phyloP scores from a whole-genome alignment of 2,113 vertebrate genomes.

The Sander vitreus region DNA sequence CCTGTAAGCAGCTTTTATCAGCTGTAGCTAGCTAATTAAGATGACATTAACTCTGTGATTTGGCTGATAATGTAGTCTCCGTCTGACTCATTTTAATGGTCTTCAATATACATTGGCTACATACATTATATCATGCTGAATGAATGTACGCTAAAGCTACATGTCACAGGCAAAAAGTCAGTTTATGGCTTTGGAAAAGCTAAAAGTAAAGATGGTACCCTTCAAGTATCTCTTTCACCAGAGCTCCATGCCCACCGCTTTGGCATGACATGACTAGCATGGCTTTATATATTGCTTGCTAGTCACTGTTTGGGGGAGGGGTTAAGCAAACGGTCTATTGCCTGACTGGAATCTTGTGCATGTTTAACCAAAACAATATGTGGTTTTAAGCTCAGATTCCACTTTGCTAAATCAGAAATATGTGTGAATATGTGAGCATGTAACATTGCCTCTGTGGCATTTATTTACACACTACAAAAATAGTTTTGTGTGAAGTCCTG shows the following conservation, averaged over 20 bases:
- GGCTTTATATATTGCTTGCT: background rate
- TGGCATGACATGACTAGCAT: background rate
- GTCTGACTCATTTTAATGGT: too few species aligned
- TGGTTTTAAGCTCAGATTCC: background rate
- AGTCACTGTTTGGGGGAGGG: background rate
- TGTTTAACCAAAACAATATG: background rate
- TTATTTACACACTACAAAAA: background rate
- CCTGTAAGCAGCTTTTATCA: background rate
- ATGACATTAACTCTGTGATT: too few species aligned
- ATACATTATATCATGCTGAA: background rate
- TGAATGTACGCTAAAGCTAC: background rate
- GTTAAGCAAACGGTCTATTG: fast-evolving
- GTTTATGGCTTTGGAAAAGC: background rate
- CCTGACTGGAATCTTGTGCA: background rate
- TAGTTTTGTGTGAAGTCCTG: background rate
- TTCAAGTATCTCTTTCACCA: background rate
- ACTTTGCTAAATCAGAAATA: background rate
- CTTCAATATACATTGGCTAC: background rate
- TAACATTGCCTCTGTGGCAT: background rate
- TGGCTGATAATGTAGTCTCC: too few species aligned
- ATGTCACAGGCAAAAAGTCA: background rate
- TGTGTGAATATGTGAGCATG: background rate
- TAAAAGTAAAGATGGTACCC: background rate
- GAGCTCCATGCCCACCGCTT: background rate
- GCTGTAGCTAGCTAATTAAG: too few species aligned